These are phyloP conservation scores for Vulpes ferrilata DNA, from an alignment of 2,113 vertebrate species.

Conservation along the genomic window DNA sequence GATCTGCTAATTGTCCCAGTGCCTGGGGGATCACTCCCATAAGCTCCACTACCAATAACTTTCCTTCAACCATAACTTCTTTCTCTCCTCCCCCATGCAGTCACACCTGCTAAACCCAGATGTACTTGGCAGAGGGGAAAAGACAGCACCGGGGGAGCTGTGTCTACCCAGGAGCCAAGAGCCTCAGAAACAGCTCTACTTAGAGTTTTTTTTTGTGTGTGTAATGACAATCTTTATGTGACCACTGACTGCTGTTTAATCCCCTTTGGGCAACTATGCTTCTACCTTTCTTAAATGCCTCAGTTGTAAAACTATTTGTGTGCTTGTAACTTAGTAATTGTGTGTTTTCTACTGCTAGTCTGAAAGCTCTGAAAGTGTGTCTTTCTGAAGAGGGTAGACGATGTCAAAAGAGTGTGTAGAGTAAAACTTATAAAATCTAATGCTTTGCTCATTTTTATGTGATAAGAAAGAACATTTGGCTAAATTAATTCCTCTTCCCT, in stretches of 20 bases:
- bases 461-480: background rate
- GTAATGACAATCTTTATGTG: slow-evolving; percentile 30
- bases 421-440: background rate
- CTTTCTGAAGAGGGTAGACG: background rate
- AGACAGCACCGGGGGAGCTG: slow-evolving; percentile 2
- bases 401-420: background rate
- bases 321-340: slow-evolving; percentile 22
- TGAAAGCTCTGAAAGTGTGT: slow-evolving; percentile 8
- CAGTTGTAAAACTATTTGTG: background rate
- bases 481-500: slow-evolving; percentile 15
- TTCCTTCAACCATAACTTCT: background rate
- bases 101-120: slow-evolving; percentile 14
- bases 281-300: slow-evolving; percentile 48
- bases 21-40: background rate
- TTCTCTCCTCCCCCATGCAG: background rate
- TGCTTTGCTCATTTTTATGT: background rate
- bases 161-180: background rate
- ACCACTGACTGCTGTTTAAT: background rate
- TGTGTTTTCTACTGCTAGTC: background rate
- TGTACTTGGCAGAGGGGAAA: background rate
- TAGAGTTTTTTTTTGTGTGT: background rate
- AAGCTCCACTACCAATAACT: background rate
- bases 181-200: background rate
- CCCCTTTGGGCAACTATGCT: background rate
- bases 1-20: slow-evolving; percentile 7